Percentiles rank a stretch among this genome's conserved stretches.
These are phyloP conservation scores for Himalopsyche kuldschensis DNA, from an alignment of 2,888 invertebrate genomes.

Conservation along the genomic window DNA sequence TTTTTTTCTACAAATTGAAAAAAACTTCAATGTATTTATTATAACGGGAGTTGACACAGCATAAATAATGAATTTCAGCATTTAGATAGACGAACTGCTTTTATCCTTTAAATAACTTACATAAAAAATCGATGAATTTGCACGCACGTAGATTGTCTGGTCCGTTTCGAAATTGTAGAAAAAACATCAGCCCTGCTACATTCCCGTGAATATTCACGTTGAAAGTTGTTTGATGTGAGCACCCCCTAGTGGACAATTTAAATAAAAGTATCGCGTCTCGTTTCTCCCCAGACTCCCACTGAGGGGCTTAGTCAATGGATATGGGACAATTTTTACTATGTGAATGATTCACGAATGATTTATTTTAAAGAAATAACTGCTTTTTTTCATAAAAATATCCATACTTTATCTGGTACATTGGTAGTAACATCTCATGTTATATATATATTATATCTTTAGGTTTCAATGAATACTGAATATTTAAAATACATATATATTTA, in stretches of 20 bases:
- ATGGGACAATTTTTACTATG: not conserved
- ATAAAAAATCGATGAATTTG: conserved; percentile 13
- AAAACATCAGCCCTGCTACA: conserved; percentile 15
- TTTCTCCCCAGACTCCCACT: not conserved
- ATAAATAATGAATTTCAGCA: too few relatives aligned
- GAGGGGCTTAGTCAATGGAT: not conserved
- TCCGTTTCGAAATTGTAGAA: not conserved
- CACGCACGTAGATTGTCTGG: conserved; percentile 9
- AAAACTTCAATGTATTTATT: too few relatives aligned
- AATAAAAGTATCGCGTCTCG: conserved; percentile 34
- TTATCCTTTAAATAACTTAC: not conserved
- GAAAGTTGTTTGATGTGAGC: conserved; percentile 37
- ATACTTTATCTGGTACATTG: too few relatives aligned
- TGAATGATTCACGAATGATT: not conserved
- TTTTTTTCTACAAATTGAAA: too few relatives aligned
- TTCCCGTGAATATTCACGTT: conserved; percentile 30
- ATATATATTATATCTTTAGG: too few relatives aligned
- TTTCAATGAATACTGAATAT: too few relatives aligned
- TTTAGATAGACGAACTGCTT: too few relatives aligned
- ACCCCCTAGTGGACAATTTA: conserved; percentile 38
- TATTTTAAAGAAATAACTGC: too few relatives aligned
- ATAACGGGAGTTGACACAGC: too few relatives aligned
- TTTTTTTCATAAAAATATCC: too few relatives aligned
- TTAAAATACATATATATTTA: too few relatives aligned
- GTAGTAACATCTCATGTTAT: too few relatives aligned